Evolutionary conservation across 2,113 vertebrate genomes (phyloP), one percentile per base, ranked within the genome.

Genomic region (Lophotis ruficrista): DNA sequence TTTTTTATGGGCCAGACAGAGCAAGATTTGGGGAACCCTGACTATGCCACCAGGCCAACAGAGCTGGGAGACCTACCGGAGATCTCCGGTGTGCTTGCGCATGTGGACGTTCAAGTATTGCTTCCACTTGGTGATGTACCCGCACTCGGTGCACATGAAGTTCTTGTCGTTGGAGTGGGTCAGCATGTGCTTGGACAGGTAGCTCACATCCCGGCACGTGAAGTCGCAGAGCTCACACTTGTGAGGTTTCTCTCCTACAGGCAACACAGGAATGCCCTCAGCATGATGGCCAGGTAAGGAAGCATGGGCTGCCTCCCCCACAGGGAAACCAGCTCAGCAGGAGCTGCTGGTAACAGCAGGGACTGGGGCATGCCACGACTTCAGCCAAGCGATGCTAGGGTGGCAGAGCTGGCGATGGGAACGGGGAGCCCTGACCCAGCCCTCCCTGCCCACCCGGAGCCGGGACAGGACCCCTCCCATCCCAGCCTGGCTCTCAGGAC

Each of bases 81-180:
- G 99, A 96, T 99, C 99, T 25, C 99, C 99, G 0, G 98, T 98
- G n/a, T 99, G 99, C 93, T 99, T 99, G 85, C 99, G 98, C 99
- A 99, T 99, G 91, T 99, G 99, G 90, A 99, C 99, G 0, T 98
- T 99, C 70, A 99, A 97, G 90, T 99, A 99, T 91, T 99, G 99
- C 93, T 99, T 99, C 99, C 99, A 99, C 94, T 99, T 99, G 66
- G 99, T 99, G 97, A 99, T 98, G 33, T 99, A 99, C 57, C 99
- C 99, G 4, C 99, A 99, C 83, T 99, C 99, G 0, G 99, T 98
- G 82, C 99, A 99, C 99, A 99, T 99, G 93, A 99, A 99, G 96
- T 99, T 99, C 97, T 99, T 99, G 96, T 98, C 97, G 0, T 97
- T 97, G 6, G 99, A 99, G 94, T 99, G 99, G 5, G 99, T 99